Percentiles rank a stretch among this genome's conserved stretches.
Conservation (phyloP, 2,888 invertebrate species). For the Dolomedes plantarius region DNA sequence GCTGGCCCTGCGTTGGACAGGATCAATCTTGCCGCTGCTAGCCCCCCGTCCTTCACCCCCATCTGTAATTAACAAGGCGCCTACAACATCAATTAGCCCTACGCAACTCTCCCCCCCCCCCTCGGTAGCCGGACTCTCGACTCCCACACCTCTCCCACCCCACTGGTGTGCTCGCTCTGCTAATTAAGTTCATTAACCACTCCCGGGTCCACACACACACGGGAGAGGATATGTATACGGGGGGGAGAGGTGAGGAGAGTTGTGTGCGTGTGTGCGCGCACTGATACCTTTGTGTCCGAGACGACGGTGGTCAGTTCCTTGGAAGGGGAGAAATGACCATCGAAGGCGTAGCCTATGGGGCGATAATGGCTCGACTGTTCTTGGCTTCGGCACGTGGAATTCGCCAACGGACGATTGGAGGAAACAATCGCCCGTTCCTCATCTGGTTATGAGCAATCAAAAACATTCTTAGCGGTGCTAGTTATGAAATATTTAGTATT, state of each 20-base stretch:
- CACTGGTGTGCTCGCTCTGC: conserved; percentile 24
- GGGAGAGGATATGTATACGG: neutral
- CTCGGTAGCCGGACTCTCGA: conserved; percentile 27
- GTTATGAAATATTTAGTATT: no score
- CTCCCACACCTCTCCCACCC: conserved; percentile 8
- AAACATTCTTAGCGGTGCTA: no score
- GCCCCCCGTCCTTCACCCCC: conserved; percentile 50
- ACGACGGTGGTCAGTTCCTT: conserved; percentile 27
- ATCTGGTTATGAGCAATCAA: no score
- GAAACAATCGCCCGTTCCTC: no score
- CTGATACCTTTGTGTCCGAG: conserved; percentile 40
- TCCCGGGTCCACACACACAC: conserved; percentile 33
- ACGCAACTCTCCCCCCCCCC: conserved; percentile 15
- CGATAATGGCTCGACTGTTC: neutral
- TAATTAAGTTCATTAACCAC: conserved; percentile 71
- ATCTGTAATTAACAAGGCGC: conserved; percentile 71
- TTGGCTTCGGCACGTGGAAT: no score
- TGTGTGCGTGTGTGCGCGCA: neutral
- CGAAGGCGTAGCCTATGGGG: neutral
- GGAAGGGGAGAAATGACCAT: neutral
- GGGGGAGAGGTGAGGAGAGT: neutral
- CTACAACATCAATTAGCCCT: conserved; percentile 71
- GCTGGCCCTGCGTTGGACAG: conserved; percentile 17
- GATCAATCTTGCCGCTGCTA: conserved; percentile 23
- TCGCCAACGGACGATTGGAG: no score